These are phyloP conservation scores for Eulemur albifrons DNA, from an alignment of 2,797 vertebrate species.

Conservation along the genomic window DNA sequence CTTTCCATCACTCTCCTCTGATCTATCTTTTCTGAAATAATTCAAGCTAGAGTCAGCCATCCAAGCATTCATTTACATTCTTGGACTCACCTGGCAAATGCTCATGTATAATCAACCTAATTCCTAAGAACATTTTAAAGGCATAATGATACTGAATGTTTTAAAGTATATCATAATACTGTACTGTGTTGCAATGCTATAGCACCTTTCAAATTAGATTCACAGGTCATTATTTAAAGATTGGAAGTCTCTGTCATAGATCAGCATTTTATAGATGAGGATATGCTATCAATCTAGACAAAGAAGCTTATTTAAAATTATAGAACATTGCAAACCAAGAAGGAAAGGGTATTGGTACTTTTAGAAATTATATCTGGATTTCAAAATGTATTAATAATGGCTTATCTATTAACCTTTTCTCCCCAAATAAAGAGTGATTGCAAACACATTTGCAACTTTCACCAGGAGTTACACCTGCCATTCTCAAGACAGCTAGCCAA, in stretches of 20 bases:
- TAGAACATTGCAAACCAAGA: constrained; percentile 11
- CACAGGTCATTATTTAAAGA: constrained; percentile 67
- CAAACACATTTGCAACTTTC: neutral
- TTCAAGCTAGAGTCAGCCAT: constrained; percentile 43
- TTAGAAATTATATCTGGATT: constrained; percentile 14
- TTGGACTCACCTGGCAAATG: constrained; percentile 24
- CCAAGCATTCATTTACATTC: constrained; percentile 62
- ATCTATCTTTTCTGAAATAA: constrained; percentile 47
- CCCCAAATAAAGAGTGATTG: neutral
- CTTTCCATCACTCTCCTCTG: constrained; percentile 38
- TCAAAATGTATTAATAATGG: constrained; percentile 39
- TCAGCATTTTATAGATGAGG: constrained; percentile 60
- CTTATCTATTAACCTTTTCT: neutral
- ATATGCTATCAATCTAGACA: constrained; percentile 51
- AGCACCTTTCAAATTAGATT: constrained; percentile 64
- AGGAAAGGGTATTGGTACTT: neutral
- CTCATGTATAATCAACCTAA: constrained; percentile 68
- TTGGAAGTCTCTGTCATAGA: constrained; percentile 56
- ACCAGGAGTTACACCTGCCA: neutral
- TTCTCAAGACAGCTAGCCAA: neutral
- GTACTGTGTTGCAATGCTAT: constrained; percentile 2
- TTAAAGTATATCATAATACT: constrained; percentile 65
- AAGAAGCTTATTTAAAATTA: constrained; percentile 57
- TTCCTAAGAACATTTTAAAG: constrained; percentile 69
- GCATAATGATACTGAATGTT: constrained; percentile 65